A percentile compares a stretch with the other conserved stretches of the same genome.
Conservation (phyloP, 64 coral and sea anemone species). For the Actinia equina region DNA sequence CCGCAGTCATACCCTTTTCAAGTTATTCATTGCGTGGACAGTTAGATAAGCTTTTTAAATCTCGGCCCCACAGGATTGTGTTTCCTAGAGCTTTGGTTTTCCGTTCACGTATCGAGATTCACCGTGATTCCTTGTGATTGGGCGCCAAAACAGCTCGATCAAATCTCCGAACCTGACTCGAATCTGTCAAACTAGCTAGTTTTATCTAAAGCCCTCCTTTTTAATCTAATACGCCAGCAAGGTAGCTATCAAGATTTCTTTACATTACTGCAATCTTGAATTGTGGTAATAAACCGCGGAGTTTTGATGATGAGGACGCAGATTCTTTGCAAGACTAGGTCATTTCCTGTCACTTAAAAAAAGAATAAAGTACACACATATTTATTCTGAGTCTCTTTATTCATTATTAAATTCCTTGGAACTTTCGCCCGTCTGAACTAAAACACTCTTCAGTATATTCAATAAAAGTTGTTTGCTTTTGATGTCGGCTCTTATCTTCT, state of each 20-base stretch:
- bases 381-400: constrained; percentile 1
- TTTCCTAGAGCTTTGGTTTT: constrained; percentile 3
- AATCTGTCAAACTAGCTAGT: neutral
- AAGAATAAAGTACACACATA: neutral
- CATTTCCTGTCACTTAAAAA: neutral
- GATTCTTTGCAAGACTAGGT: neutral
- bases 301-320: neutral
- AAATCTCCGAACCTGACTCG: neutral
- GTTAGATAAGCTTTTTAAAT: neutral
- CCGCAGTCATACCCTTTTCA: neutral
- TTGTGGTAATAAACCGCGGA: neutral
- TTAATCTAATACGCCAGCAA: neutral
- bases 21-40: constrained; percentile 4
- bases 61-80: neutral
- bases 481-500: neutral
- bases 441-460: neutral
- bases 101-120: neutral
- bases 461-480: neutral
- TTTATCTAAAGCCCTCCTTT: neutral
- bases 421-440: neutral
- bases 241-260: neutral
- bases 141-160: neutral
- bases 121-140: neutral
- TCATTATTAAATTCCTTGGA: constrained; percentile 10
- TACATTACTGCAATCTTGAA: neutral